phyloP scores from a whole-genome alignment of 2,888 invertebrate genomes.

The Terebella lapidaria region DNA sequence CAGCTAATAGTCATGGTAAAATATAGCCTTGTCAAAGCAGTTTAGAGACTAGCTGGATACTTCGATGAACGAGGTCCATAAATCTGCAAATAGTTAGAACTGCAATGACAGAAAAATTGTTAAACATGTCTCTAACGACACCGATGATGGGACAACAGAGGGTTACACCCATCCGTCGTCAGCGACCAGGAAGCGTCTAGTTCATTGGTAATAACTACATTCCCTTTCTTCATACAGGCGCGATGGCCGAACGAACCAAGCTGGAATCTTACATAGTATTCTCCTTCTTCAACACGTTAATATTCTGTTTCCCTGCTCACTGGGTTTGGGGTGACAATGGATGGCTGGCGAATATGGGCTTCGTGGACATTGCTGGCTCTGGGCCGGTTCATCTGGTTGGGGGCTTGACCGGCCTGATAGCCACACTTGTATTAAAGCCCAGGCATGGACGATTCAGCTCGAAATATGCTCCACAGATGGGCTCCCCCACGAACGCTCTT shows the following conservation, averaged over 20 bases:
- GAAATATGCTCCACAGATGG: slow-evolving; percentile 29
- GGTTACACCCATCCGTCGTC: too few relatives aligned
- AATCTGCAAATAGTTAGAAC: too few relatives aligned
- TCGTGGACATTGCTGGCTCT: slow-evolving; percentile 46
- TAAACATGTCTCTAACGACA: too few relatives aligned
- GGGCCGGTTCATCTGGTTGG: slow-evolving; percentile 51
- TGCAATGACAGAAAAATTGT: too few relatives aligned
- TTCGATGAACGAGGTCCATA: too few relatives aligned
- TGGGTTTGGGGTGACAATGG: slow-evolving; percentile 53
- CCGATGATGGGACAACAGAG: too few relatives aligned
- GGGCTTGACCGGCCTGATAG: slow-evolving; percentile 45
- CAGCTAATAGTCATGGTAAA: too few relatives aligned
- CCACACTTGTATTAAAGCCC: slow-evolving; percentile 42
- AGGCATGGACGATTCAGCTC: slow-evolving; percentile 35
- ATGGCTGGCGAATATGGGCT: slow-evolving; percentile 34
- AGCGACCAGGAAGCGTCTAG: too few relatives aligned
- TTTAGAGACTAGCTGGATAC: too few relatives aligned
- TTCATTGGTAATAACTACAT: too few relatives aligned
- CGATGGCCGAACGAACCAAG: slow-evolving; percentile 49
- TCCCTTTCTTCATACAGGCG: slow-evolving; percentile 29
- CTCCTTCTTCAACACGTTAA: slow-evolving; percentile 41
- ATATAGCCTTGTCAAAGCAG: too few relatives aligned
- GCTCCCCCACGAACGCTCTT: slow-evolving; percentile 44
- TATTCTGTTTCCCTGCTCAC: slow-evolving; percentile 52
- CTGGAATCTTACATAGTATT: slow-evolving; percentile 43